Base-by-base conservation (phyloP, 2,888 invertebrate species). In the Aleiodes testaceus region DNA sequence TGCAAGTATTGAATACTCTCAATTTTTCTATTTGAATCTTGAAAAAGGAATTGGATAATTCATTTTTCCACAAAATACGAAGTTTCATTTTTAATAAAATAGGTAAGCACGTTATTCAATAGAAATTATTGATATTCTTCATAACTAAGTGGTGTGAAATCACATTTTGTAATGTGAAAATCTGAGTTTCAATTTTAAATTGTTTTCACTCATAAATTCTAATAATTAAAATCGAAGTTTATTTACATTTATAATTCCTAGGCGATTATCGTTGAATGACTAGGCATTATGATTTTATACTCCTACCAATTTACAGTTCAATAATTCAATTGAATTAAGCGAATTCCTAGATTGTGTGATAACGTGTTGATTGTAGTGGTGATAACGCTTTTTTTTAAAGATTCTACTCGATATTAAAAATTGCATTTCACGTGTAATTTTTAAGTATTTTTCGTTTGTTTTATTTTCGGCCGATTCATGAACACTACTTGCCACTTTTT, bases 381-480 rank as follows among this genome's bases (percentile, higher is more conserved):
- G 66, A 69, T 49, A 11, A 74, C 44, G 64, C 59, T 69, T 44
- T 66, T 18, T 70, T 72, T 53, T 67, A 16, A 49, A 63, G 30
- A 64, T 70, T 63, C 73, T 71, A 64, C 50, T 45, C 14, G 47
- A 69, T 67, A 66, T 74, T 77, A 77, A 74, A 76, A 77, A 77
- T 70, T 73, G 65, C 66, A 72, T 73, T 78, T 79, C 50, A 69
- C 65, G 68, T 52, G 66, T 16, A 69, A 66, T 63, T 61, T 72
- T 72, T 65, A 1, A 63, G 42, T 71, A n/a, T 53, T 72, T 66
- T 75, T 70, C 65, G 6, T 52, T 53, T 74, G 6, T 45, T 70
- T 65, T 52, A 18, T 77, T 80, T 79, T 82, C 80, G 81, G 82
- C 82, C 84, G 83, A 81, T 83, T 81, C 80, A 78, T 79, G 82